phyloP scores from a whole-genome alignment of 2,888 invertebrate species.

The Agrotis ipsilon region DNA sequence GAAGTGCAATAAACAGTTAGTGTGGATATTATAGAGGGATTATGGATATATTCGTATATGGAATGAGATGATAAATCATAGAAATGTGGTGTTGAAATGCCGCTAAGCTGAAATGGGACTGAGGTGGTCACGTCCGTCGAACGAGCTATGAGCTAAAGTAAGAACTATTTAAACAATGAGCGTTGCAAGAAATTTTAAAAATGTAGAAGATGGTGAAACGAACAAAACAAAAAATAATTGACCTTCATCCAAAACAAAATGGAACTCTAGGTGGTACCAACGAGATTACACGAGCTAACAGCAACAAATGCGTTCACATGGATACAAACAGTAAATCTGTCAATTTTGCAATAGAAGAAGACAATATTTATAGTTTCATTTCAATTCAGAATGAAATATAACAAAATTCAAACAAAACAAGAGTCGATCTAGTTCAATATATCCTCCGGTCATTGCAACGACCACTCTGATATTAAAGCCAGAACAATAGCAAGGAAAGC shows the following conservation, averaged over 20 bases:
- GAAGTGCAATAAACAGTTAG: conserved; percentile 59
- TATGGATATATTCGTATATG: conserved; percentile 39
- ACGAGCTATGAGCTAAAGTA: not conserved
- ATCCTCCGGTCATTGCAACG: conserved; percentile 40
- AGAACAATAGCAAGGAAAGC: conserved; percentile 51
- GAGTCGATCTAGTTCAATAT: conserved; percentile 35
- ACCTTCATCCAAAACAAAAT: not conserved
- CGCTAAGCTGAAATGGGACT: not conserved
- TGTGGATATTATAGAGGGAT: conserved; percentile 44
- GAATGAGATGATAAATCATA: conserved; percentile 25
- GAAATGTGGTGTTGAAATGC: conserved; percentile 5
- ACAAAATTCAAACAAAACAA: conserved; percentile 26
- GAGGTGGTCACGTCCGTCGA: not conserved
- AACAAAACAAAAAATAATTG: not conserved
- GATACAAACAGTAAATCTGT: not conserved
- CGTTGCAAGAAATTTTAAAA: too few species aligned
- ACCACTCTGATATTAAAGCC: conserved; percentile 49
- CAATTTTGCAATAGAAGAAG: not conserved
- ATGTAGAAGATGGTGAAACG: not conserved
- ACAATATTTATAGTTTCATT: not conserved
- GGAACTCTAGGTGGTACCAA: not conserved
- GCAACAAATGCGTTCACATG: not conserved
- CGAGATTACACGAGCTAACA: not conserved
- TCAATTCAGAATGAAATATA: conserved; percentile 3
- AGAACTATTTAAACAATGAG: not conserved